Evolutionary conservation across 2,888 invertebrate genomes (phyloP).

Genomic region (Archips crataeganus): DNA sequence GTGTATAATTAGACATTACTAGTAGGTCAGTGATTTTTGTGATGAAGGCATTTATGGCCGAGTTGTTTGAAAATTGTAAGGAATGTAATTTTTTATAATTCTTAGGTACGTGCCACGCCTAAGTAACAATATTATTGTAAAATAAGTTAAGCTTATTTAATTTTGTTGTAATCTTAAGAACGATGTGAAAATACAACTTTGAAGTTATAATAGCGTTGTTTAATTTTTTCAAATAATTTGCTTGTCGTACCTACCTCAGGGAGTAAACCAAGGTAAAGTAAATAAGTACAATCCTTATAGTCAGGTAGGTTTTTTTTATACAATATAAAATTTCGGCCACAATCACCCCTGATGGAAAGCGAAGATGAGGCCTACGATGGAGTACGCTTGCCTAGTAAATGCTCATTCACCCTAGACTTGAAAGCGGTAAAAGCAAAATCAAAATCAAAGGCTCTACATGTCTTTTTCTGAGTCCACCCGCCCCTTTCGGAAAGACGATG

Average conservation of each 20-base stretch:
- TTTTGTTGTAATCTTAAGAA: slow-evolving; percentile 77
- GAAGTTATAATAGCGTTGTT: slow-evolving; percentile 54
- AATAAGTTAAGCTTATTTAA: slow-evolving; percentile 79
- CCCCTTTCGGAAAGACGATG: too few relatives aligned
- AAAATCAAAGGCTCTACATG: too few relatives aligned
- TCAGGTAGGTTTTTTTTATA: too few relatives aligned
- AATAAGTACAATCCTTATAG: too few relatives aligned
- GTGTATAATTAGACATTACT: slow-evolving; percentile 51
- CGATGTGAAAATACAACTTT: slow-evolving; percentile 74
- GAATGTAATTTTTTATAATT: slow-evolving; percentile 77
- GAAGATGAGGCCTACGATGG: too few relatives aligned
- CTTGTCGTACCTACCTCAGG: background rate
- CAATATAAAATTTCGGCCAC: too few relatives aligned
- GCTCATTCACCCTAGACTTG: too few relatives aligned
- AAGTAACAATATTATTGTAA: slow-evolving; percentile 69
- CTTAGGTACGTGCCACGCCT: slow-evolving; percentile 83
- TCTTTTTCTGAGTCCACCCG: too few relatives aligned
- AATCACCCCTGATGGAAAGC: too few relatives aligned
- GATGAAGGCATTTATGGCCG: slow-evolving; percentile 83
- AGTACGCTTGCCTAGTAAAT: too few relatives aligned
- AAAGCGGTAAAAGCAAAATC: too few relatives aligned
- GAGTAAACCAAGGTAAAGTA: background rate
- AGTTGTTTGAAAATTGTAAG: slow-evolving; percentile 71
- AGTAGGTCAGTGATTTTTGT: slow-evolving; percentile 62
- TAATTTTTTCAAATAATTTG: slow-evolving; percentile 42